Evolutionary conservation across 2,888 invertebrate species (phyloP), one percentile per base, ranked within the genome.

Genomic region (Scotopteryx bipunctaria): DNA sequence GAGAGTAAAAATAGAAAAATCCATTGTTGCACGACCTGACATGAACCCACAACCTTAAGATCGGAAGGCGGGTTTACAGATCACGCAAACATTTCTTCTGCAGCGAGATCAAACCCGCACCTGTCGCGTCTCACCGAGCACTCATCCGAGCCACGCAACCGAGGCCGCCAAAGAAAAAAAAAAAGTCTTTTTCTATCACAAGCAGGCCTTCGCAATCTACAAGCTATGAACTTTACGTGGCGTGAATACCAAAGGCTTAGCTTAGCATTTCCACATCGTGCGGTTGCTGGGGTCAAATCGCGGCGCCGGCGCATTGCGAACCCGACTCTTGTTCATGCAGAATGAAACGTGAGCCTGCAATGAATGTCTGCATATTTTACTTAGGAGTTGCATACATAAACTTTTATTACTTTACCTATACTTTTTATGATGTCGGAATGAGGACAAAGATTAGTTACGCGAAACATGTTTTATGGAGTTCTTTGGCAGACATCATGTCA

Each of bases 231-330:
- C 60, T 57, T 58, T 57, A 55, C 32, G 16, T 29, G 25, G 35
- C 43, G 31, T 37, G 46, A 46, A 46, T 54, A 46, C 23, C 31
- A 38, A 44, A 35, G 36, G 48, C 48, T 38, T 50, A 52, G 56
- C 54, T 56, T 56, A 61, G 55, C 49, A 57, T 61, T 62, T 40
- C 41, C 37, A 55, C 58, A 51, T 47, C 53, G 59, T 48, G 51
- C 50, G 51, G 43, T 50, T 37, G n/a, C n/a, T n/a, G 54, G 53
- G 54, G 59, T 62, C 64, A 54, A 56, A 61, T 57, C 57, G 50
- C 57, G 60, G 56, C 65, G 62, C 61, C 63, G 61, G 57, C 63
- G 59, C 62, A 50, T 41, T 11, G 33, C 44, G 31, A 40, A 41
- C 46, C 38, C 41, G 33, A 36, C 52, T 40, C 50, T 49, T 47